Evolutionary conservation across 2,888 invertebrate genomes (phyloP).

Genomic region (Drosophila fungiperda): DNA sequence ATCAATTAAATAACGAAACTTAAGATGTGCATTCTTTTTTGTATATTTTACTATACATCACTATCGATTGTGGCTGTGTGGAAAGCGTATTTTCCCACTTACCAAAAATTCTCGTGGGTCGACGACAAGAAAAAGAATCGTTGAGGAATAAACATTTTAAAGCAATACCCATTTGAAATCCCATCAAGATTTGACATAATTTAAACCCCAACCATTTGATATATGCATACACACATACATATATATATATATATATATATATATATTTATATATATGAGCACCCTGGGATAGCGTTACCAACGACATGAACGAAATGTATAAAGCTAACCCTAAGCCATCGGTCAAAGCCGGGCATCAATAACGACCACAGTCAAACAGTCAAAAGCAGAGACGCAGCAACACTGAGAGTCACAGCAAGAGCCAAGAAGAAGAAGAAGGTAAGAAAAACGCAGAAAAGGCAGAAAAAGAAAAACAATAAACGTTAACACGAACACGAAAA

Average conservation of each 20-base stretch:
- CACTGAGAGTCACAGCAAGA: constrained; percentile 32
- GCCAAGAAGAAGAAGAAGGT: constrained; percentile 28
- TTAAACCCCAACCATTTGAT: constrained; percentile 61
- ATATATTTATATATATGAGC: constrained; percentile 11
- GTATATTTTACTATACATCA: constrained; percentile 17
- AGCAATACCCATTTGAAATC: constrained; percentile 69
- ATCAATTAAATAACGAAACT: constrained; percentile 29
- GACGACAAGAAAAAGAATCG: constrained; percentile 12
- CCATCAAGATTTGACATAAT: constrained; percentile 81
- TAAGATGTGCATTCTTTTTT: constrained; percentile 8
- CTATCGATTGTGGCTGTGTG: constrained; percentile 3
- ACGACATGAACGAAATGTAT: constrained; percentile 54
- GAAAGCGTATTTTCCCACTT: not conserved
- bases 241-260: constrained; percentile 7
- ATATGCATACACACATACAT: constrained; percentile 32
- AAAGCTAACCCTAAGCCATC: constrained; percentile 74
- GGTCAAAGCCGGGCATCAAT: constrained; percentile 80
- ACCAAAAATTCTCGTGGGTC: not conserved
- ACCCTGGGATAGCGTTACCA: constrained; percentile 27
- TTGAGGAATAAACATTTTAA: constrained; percentile 36
- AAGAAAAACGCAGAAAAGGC: constrained; percentile 59
- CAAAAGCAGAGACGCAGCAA: constrained; percentile 32
- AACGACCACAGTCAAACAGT: constrained; percentile 51
- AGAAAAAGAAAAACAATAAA: constrained; percentile 81
- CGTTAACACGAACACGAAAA: constrained; percentile 82